Conservation (phyloP, 2,797 vertebrate genomes). For the Chelonia mydas region DNA sequence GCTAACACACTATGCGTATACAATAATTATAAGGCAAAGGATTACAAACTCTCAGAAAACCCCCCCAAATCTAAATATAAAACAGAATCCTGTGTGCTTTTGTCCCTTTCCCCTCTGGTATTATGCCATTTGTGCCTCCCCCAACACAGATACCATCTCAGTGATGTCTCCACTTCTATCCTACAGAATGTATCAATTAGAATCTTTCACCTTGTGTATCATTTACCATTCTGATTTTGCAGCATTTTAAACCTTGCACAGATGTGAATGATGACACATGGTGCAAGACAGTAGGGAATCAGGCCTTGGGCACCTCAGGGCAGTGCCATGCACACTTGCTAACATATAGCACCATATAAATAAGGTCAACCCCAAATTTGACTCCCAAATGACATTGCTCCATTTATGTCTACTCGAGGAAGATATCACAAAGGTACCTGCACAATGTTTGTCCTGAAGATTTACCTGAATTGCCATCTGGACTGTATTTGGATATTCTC, state of each 20-base stretch:
- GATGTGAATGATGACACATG: not conserved
- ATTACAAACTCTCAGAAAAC: not conserved
- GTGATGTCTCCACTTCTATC: not conserved
- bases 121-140: not conserved
- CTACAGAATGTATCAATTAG: not conserved
- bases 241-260: not conserved
- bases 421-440: not conserved
- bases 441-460: not conserved
- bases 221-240: not conserved
- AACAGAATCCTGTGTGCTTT: fast-evolving
- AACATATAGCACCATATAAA: not conserved
- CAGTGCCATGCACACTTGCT: fast-evolving
- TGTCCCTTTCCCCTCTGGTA: not conserved
- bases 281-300: not conserved
- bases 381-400: not conserved
- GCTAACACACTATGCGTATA: not conserved
- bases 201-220: not conserved
- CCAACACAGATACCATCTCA: not conserved
- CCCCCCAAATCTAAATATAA: not conserved
- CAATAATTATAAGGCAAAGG: not conserved
- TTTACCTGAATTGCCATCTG: not conserved
- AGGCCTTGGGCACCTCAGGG: not conserved
- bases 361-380: not conserved
- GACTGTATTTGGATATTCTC: not conserved
- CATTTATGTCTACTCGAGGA: not conserved